These are phyloP conservation scores for Porites rus DNA, from an alignment of 92 coral and sea anemone genomes.

Conservation along the genomic window DNA sequence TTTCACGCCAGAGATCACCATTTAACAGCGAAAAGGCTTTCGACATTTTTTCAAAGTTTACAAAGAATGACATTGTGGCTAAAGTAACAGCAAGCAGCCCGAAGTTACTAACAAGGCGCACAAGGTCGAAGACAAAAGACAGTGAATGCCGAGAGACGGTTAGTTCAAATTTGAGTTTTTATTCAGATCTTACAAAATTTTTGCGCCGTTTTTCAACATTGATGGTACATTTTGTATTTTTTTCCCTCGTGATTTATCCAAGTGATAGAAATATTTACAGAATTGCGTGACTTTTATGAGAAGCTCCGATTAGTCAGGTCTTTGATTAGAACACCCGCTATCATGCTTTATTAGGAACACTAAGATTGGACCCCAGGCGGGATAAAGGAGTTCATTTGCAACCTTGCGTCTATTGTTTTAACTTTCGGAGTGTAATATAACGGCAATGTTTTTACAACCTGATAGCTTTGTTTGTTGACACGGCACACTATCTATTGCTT, in stretches of 20 bases:
- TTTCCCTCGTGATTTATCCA: not conserved
- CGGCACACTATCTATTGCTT: not conserved
- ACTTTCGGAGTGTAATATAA: not conserved
- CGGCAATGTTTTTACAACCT: not conserved
- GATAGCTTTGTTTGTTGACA: conserved; percentile 21
- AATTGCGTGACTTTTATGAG: conserved; percentile 29
- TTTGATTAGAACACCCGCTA: not conserved
- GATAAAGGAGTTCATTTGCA: not conserved
- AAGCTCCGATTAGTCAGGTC: not conserved
- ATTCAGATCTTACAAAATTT: not conserved
- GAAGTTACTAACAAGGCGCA: conserved; percentile 27
- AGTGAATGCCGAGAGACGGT: conserved; percentile 30
- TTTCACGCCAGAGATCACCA: conserved; percentile 62
- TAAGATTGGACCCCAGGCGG: not conserved
- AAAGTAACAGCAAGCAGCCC: conserved; percentile 62
- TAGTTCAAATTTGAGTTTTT: not conserved
- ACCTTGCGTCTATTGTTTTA: conserved; percentile 19
- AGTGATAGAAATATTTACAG: conserved; percentile 38
- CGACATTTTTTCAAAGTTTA: conserved; percentile 66
- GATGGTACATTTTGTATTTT: not conserved
- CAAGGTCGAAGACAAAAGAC: conserved; percentile 44
- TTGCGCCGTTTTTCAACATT: not conserved
- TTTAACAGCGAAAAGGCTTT: conserved; percentile 69
- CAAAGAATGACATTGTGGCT: conserved; percentile 61
- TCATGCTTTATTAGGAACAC: not conserved